Evolutionary conservation across 2,113 vertebrate species (phyloP), one percentile per base, ranked within the genome.

Genomic region (Oenanthe melanoleuca): DNA sequence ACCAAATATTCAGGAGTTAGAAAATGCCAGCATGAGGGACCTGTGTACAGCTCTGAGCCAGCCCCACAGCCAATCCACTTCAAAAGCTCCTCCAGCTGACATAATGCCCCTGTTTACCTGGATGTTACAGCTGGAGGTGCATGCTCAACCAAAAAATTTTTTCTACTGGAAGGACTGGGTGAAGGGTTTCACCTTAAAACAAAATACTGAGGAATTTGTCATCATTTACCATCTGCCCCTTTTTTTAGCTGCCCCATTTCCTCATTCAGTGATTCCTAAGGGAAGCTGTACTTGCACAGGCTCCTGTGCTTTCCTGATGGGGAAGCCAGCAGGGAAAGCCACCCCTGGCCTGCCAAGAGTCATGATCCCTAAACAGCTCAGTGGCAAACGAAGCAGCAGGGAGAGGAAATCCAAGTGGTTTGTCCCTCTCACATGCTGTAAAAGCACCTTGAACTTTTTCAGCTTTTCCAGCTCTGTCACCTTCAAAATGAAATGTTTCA

Each of bases 401-500:
- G 11, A 81, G 13, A 38, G 0, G 0, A 77, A 94, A 93, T 71
- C 24, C 50, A 64, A 50, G 44, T 22, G 6, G 33, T 47, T 70
- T 49, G 25, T 59, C 23, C 37, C 10, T 71, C 79, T 83, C 53
- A 34, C 8, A 33, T 14, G 14, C n/a, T 44, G 13, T 33, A 78
- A 89, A 88, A 75, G 9, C 21, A 33, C 42, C 47, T 47, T 49
- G 24, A 67, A 55, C 23, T 67, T 72, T 83, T 59, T 69, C 29
- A 75, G 47, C 23, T 81, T 78, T 78, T 63, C 55, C 28, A 75
- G 37, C 38, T 80, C 67, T 88, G 45, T 33, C 83, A 73, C 45
- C 6, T 85, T 42, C 19, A 37, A 79, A 95, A 95, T 37, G 17
- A 85, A 80, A 92, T 33, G 29, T 80, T 96, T 88, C 45, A 75